phyloP scores from a whole-genome alignment of 2,888 invertebrate genomes.

The Perizoma affinitatum region DNA sequence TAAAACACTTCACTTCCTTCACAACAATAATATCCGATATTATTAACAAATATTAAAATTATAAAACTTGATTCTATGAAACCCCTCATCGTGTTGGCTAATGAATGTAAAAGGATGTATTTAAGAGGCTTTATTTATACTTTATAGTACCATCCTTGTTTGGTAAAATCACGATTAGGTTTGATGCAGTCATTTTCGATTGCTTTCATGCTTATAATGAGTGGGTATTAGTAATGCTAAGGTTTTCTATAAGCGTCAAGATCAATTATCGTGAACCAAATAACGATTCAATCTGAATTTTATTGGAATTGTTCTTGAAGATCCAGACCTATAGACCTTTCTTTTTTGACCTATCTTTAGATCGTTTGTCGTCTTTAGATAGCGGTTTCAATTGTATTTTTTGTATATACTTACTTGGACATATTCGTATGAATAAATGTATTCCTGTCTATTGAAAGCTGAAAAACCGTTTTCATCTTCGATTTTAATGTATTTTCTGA shows the following conservation, averaged over 20 bases:
- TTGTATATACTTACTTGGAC: too few species aligned
- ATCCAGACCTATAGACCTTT: too few species aligned
- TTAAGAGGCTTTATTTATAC: conserved; percentile 68
- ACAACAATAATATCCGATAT: conserved; percentile 5
- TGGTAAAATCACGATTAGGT: conserved; percentile 65
- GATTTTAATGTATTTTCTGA: too few species aligned
- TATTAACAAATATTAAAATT: conserved; percentile 19
- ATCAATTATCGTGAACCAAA: neutral
- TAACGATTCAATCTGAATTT: neutral
- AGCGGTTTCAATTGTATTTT: too few species aligned
- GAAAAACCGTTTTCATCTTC: too few species aligned
- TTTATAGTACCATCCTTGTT: conserved; percentile 61
- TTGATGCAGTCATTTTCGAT: conserved; percentile 20
- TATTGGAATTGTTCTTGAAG: too few species aligned
- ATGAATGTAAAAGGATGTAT: conserved; percentile 54
- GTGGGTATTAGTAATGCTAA: neutral
- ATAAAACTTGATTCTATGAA: conserved; percentile 33
- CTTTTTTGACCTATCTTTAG: too few species aligned
- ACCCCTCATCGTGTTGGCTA: conserved; percentile 55
- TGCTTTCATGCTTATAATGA: conserved; percentile 7
- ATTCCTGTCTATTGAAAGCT: too few species aligned
- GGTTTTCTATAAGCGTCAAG: neutral
- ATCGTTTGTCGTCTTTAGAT: too few species aligned
- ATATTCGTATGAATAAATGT: too few species aligned
- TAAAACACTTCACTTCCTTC: conserved; percentile 20